These are phyloP conservation scores for Upupa epops DNA, from an alignment of 2,113 vertebrate species.

Conservation along the genomic window DNA sequence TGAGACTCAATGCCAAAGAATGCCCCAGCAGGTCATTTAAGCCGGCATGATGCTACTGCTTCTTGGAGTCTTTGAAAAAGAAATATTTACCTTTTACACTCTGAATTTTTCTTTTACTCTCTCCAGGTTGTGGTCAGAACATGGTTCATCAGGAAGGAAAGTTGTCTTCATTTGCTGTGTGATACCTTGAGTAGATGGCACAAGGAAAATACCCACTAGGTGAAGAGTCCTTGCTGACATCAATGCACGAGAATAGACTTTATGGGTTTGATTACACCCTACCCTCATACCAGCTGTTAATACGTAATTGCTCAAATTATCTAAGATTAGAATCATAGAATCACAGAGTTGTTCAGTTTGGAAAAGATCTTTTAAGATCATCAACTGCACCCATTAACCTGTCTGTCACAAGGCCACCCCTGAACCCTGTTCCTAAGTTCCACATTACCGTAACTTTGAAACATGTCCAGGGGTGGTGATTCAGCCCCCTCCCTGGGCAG, in stretches of 20 bases:
- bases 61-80: neutral
- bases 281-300: neutral
- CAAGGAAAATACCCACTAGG: neutral
- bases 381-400: too few species aligned
- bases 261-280: neutral
- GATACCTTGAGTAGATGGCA: neutral
- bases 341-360: too few species aligned
- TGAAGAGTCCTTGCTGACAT: neutral
- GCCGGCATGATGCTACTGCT: neutral
- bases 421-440: too few species aligned
- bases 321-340: neutral
- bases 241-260: neutral
- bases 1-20: accelerated
- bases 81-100: neutral
- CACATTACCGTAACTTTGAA: too few species aligned
- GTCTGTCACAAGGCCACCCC: too few species aligned
- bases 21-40: neutral
- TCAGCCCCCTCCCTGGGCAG: too few species aligned
- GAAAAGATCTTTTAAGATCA: too few species aligned
- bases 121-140: neutral
- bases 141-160: neutral
- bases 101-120: neutral
- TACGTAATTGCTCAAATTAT: neutral
- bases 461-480: too few species aligned
- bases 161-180: neutral